These are phyloP conservation scores for Syngnathus acus DNA, from an alignment of 2,797 vertebrate species.

Conservation along the genomic window DNA sequence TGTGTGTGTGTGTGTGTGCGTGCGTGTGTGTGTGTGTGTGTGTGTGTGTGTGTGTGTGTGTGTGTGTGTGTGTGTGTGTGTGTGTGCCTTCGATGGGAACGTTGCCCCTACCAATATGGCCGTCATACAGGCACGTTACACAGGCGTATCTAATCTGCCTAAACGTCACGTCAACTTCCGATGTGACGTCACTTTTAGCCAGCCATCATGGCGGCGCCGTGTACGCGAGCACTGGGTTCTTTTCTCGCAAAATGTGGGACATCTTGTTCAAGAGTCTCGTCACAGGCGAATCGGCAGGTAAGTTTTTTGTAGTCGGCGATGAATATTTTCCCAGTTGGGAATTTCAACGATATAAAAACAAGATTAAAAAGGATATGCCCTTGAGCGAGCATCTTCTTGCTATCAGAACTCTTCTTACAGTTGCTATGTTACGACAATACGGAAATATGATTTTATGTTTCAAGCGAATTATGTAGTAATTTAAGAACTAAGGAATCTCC, in stretches of 20 bases:
- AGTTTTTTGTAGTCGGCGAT: not conserved
- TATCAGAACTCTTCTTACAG: not conserved
- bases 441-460: not conserved
- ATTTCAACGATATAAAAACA: rapidly evolving
- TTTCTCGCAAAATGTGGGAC: constrained; percentile 49
- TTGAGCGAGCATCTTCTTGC: constrained; percentile 29
- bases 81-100: too few species aligned
- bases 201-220: constrained; percentile 65
- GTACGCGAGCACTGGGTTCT: constrained; percentile 34
- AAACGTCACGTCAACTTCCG: constrained; percentile 23
- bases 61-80: too few species aligned
- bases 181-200: constrained; percentile 10
- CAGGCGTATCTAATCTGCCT: too few species aligned
- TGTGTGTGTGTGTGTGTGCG: too few species aligned
- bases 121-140: not conserved
- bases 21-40: too few species aligned
- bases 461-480: too few species aligned
- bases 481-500: too few species aligned
- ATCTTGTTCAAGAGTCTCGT: constrained; percentile 17
- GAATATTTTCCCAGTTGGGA: rapidly evolving
- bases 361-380: constrained; percentile 20
- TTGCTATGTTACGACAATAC: not conserved
- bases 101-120: too few species aligned
- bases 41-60: too few species aligned
- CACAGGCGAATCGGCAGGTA: constrained; percentile 45